A percentile compares a stretch with the other conserved stretches of the same genome.
Evolutionary conservation across 2,113 vertebrate genomes (phyloP).

Genomic region (Grus americana): DNA sequence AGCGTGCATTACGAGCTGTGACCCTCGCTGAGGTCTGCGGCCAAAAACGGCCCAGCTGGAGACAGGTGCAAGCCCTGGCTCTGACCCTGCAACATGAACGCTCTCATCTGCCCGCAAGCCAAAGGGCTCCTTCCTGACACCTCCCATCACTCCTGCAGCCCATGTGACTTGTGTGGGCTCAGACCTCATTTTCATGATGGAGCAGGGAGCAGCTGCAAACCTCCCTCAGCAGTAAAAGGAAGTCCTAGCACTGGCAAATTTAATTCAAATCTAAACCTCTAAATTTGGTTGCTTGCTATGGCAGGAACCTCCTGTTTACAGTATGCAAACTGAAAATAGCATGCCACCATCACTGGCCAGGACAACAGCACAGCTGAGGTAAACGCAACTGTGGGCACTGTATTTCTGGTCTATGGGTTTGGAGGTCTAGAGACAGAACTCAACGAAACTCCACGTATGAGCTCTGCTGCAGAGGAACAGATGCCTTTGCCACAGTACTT

Average conservation of each 20-base stretch:
- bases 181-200: conserved; percentile 72
- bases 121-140: neutral
- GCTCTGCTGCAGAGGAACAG: neutral
- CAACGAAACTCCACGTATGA: fast-evolving
- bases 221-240: conserved; percentile 67
- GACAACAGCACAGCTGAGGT: neutral
- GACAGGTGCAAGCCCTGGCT: neutral
- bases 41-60: neutral
- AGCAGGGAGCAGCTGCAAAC: conserved; percentile 72
- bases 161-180: conserved; percentile 37
- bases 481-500: neutral
- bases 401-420: neutral
- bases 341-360: conserved; percentile 10
- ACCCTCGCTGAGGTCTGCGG: neutral
- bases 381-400: fast-evolving
- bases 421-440: neutral
- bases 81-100: neutral
- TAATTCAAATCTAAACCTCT: conserved; percentile 86
- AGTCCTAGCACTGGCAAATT: conserved; percentile 79
- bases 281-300: conserved; percentile 79
- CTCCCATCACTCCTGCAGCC: conserved; percentile 31
- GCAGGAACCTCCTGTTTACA: conserved; percentile 78
- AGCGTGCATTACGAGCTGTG: neutral
- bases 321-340: conserved; percentile 74
- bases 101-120: neutral